Conservation (phyloP, 2,113 vertebrate species). For the Synodontis membranacea region DNA sequence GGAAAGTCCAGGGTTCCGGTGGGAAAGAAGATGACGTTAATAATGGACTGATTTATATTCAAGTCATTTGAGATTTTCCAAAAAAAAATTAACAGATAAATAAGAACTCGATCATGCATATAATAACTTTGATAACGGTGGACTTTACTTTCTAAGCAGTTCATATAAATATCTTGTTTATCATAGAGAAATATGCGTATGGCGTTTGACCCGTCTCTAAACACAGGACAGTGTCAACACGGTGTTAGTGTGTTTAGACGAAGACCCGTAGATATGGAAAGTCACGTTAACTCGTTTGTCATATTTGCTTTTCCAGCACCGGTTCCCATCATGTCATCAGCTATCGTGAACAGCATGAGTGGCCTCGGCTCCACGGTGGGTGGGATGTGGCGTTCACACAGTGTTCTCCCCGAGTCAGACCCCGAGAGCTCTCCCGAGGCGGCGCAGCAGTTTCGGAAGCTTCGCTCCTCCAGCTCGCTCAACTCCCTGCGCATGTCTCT, state of each 20-base stretch:
- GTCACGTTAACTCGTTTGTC: neutral
- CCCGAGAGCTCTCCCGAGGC: constrained; percentile 72
- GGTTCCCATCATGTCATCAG: constrained; percentile 56
- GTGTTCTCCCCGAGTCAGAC: constrained; percentile 73
- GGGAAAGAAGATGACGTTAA: too few relatives aligned
- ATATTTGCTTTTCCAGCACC: neutral
- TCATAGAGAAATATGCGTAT: neutral
- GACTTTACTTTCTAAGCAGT: neutral
- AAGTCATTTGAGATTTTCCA: neutral
- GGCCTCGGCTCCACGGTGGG: constrained; percentile 66
- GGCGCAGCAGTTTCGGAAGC: constrained; percentile 68
- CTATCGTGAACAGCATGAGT: constrained; percentile 65
- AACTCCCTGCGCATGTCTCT: constrained; percentile 81
- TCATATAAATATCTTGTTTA: neutral
- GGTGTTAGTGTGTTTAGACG: neutral
- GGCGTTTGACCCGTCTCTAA: neutral
- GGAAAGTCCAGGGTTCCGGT: neutral
- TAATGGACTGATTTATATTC: neutral
- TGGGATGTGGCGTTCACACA: constrained; percentile 76
- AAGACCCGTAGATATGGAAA: neutral
- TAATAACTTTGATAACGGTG: neutral
- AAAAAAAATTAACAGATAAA: neutral
- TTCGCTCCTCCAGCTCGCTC: constrained; percentile 72
- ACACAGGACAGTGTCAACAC: neutral
- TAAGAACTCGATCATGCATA: neutral